phyloP scores from a whole-genome alignment of 2,888 invertebrate species.

The Plemyria rubiginata region DNA sequence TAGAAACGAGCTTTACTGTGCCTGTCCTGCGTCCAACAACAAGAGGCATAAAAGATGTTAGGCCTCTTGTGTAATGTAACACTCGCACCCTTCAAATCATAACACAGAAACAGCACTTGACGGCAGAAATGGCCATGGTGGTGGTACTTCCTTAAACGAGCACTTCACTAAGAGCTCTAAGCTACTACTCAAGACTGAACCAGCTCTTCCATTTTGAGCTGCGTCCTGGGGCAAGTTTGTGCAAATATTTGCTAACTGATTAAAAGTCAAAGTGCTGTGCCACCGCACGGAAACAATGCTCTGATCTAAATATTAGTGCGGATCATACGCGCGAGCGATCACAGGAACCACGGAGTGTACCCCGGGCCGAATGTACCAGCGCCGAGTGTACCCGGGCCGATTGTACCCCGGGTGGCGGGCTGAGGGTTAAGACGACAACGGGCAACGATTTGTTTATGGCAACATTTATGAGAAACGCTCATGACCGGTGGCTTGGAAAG shows the following conservation, averaged over 20 bases:
- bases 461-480: conserved; percentile 28
- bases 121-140: too few relatives aligned
- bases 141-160: too few relatives aligned
- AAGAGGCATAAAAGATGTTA: too few relatives aligned
- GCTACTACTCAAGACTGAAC: not conserved
- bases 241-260: conserved; percentile 80
- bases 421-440: conserved; percentile 36
- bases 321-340: conserved; percentile 74
- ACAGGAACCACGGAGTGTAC: conserved; percentile 54
- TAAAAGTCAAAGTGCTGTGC: conserved; percentile 72
- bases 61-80: too few relatives aligned
- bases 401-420: conserved; percentile 38
- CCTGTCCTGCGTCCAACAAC: too few relatives aligned
- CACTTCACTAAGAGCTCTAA: too few relatives aligned
- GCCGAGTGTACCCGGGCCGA: conserved; percentile 43
- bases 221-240: conserved; percentile 28
- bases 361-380: conserved; percentile 28
- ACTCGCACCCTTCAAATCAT: too few relatives aligned
- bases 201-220: conserved; percentile 9
- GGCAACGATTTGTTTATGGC: conserved; percentile 28
- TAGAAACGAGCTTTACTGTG: too few relatives aligned
- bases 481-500: conserved; percentile 23
- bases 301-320: conserved; percentile 78
- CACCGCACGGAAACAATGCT: conserved; percentile 50
- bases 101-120: too few relatives aligned